Percentiles rank a stretch among this genome's conserved stretches.
phyloP scores from a whole-genome alignment of 2,888 invertebrate genomes.

The Idaea dimidiata region DNA sequence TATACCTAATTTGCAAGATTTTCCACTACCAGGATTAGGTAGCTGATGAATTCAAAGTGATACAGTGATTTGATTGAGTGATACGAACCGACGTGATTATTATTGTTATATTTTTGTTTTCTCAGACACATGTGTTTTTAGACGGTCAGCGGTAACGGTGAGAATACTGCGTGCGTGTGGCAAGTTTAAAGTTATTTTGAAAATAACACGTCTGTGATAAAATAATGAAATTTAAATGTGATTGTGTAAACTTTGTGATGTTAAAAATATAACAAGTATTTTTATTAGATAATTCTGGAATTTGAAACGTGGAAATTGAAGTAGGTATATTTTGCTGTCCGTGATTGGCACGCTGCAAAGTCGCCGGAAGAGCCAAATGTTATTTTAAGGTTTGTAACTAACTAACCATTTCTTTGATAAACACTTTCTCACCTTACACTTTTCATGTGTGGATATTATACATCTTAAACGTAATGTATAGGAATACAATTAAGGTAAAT shows the following conservation, averaged over 20 bases:
- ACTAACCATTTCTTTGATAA: constrained; percentile 1
- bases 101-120: neutral
- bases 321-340: constrained; percentile 35
- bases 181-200: neutral
- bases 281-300: constrained; percentile 28
- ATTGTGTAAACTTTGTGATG: constrained; percentile 2
- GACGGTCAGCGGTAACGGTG: constrained; percentile 42
- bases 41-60: constrained; percentile 39
- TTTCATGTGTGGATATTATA: constrained; percentile 9
- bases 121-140: neutral
- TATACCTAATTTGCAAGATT: constrained; percentile 50
- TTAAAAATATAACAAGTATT: constrained; percentile 24
- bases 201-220: neutral
- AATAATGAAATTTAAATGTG: constrained; percentile 19
- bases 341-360: constrained; percentile 54
- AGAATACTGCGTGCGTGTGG: neutral
- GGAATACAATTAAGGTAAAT: too few relatives aligned
- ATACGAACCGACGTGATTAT: neutral
- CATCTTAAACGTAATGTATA: too few relatives aligned
- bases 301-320: constrained; percentile 31
- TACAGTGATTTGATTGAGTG: constrained; percentile 35
- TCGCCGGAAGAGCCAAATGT: constrained; percentile 73
- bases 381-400: constrained; percentile 65
- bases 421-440: constrained; percentile 18
- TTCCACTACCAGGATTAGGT: constrained; percentile 31